Evolutionary conservation across 1,140 invertebrate genomes (phyloP), one percentile per base, ranked within the genome.

Genomic region (Bicyclus anynana): DNA sequence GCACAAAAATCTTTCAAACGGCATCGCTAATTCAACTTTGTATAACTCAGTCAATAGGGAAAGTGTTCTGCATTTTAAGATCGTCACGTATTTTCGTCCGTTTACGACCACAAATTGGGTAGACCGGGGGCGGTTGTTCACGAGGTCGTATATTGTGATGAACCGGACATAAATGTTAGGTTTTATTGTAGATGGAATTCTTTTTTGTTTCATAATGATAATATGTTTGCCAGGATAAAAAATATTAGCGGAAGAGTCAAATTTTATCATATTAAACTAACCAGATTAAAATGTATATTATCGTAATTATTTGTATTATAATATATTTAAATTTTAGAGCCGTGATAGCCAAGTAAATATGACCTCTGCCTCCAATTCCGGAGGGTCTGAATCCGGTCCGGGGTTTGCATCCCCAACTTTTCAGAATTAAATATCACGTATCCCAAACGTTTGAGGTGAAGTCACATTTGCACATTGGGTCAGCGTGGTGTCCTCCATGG

Each of bases 61-160:
- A 12, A 44, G 40, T 20, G 40, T 16, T 44, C 40, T 44, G 40
- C 40, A 44, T 44, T 44, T 20, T 44, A 40, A 40, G 37, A 40
- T 40, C 37, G 13, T 40, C 37, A 40, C 37, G 37, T 40, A 40
- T 40, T 40, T 14, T 40, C 37, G n/a, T 14, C 37, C 37, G 37
- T 40, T 40, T 40, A 40, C 37, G 37, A 40, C 37, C 37, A 40
- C 37, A 40, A 40, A 40, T 40, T 40, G 37, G 37, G 37, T 40
- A 17, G 37, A 40, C 37, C 13, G 37, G 16, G n/a, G 37, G n/a
- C 37, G 37, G 37, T 40, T 40, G 37, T 40, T 40, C 37, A 40
- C 37, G 13, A 14, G 37, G 5, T 40, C 37, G 16, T 40, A 40
- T 40, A 40, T 40, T 14, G 37, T 40, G 37, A 40, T 40, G 37